Percentiles rank a stretch among this genome's conserved stretches.
These are phyloP conservation scores for Andrena hattorfiana DNA, from an alignment of 2,888 invertebrate species.

Conservation along the genomic window DNA sequence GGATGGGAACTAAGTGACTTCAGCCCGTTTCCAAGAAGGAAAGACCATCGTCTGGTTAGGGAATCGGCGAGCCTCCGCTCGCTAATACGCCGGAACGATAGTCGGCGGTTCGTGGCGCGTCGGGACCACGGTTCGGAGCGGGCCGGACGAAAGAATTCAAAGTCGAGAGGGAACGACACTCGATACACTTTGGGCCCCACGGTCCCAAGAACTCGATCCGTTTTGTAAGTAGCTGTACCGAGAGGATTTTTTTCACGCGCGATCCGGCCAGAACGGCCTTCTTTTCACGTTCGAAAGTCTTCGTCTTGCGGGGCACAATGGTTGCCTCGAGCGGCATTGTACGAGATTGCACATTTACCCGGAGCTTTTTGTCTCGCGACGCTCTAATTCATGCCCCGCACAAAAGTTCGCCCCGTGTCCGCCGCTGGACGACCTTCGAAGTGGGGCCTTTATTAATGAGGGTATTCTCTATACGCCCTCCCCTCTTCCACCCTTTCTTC, in stretches of 20 bases:
- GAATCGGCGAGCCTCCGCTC: neutral
- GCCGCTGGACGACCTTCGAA: constrained; percentile 69
- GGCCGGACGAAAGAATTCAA: neutral
- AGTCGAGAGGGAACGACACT: constrained; percentile 29
- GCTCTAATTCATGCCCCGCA: constrained; percentile 64
- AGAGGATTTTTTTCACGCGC: constrained; percentile 20
- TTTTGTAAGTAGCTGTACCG: constrained; percentile 54
- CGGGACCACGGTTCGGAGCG: neutral
- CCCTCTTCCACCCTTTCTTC: neutral
- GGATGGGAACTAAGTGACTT: constrained; percentile 3
- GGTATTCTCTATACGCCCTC: constrained; percentile 63
- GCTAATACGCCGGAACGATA: neutral
- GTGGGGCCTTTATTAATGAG: constrained; percentile 74
- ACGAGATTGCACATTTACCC: constrained; percentile 66
- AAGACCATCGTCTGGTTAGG: neutral
- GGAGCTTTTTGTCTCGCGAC: constrained; percentile 64
- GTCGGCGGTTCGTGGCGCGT: neutral
- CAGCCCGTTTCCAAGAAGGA: neutral
- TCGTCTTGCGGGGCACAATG: constrained; percentile 43
- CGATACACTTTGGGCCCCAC: constrained; percentile 28
- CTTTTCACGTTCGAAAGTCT: constrained; percentile 35
- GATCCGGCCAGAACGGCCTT: constrained; percentile 6
- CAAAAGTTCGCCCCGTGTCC: constrained; percentile 67
- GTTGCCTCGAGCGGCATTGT: constrained; percentile 53
- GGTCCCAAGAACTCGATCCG: constrained; percentile 36